phyloP scores from a whole-genome alignment of 2,113 vertebrate genomes.

The Chaetodon auriga region DNA sequence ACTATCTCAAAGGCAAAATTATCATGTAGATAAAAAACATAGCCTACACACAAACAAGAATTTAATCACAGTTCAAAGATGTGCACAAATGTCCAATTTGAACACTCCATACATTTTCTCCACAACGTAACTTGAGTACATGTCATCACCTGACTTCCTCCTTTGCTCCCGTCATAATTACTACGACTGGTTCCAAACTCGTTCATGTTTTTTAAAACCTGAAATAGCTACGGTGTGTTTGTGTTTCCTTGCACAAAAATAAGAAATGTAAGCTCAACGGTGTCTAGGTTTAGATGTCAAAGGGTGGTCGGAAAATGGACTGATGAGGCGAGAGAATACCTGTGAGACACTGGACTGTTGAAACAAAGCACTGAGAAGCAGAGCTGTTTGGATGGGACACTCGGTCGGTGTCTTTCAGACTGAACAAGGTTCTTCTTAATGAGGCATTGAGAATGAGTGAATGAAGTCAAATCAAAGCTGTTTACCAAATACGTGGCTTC shows the following conservation, averaged over 20 bases:
- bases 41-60: no score
- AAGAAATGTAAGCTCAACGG: no score
- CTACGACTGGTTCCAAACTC: no score
- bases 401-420: background rate
- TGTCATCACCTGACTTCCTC: no score
- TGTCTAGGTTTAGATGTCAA: background rate
- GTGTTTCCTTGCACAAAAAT: background rate
- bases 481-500: background rate
- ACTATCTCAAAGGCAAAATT: no score
- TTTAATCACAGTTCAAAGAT: background rate
- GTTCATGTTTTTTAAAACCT: no score
- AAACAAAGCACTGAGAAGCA: background rate
- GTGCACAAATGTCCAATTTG: background rate
- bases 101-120: no score
- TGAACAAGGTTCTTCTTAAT: constrained; percentile 8
- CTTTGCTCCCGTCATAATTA: no score
- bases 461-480: background rate
- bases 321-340: background rate
- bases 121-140: no score
- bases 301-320: background rate
- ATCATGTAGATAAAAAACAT: no score
- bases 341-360: background rate
- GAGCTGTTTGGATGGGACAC: constrained; percentile 12
- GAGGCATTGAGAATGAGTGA: background rate
- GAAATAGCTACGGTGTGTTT: background rate